A percentile compares a stretch with the other conserved stretches of the same genome.
phyloP scores from a whole-genome alignment of 2,888 invertebrate genomes.

The Latrodectus elegans region DNA sequence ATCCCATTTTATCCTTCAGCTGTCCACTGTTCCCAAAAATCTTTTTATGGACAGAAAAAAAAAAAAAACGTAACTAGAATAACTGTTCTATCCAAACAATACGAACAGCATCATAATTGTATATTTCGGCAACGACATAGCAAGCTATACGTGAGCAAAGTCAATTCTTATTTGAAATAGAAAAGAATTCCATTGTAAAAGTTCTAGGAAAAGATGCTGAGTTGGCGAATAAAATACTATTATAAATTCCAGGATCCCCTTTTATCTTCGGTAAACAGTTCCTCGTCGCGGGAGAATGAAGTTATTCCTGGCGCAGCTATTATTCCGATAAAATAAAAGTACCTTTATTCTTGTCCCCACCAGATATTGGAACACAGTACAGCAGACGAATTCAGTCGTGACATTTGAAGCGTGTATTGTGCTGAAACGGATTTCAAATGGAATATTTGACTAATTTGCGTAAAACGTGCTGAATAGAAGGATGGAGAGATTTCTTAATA shows the following conservation, averaged over 20 bases:
- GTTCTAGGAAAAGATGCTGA: neutral
- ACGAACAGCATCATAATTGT: too few relatives aligned
- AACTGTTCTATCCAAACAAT: too few relatives aligned
- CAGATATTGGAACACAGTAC: neutral
- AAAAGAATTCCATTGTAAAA: neutral
- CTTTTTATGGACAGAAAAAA: too few relatives aligned
- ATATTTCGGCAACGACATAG: too few relatives aligned
- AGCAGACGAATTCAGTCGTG: too few relatives aligned
- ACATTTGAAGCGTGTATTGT: neutral
- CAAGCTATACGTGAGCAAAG: neutral
- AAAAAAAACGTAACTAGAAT: too few relatives aligned
- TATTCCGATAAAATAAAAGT: neutral
- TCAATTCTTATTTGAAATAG: neutral
- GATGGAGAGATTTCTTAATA: too few relatives aligned
- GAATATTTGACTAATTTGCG: too few relatives aligned
- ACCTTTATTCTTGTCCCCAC: neutral
- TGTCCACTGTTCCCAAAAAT: too few relatives aligned
- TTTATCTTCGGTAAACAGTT: constrained; percentile 1
- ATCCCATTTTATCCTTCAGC: too few relatives aligned
- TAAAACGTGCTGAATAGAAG: too few relatives aligned
- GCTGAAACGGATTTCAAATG: neutral
- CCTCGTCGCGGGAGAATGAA: neutral
- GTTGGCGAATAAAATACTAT: neutral
- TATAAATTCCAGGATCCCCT: neutral
- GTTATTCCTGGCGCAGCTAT: neutral